These are phyloP conservation scores for Cecidostiba fungosa DNA, from an alignment of 2,888 invertebrate species.

Conservation along the genomic window DNA sequence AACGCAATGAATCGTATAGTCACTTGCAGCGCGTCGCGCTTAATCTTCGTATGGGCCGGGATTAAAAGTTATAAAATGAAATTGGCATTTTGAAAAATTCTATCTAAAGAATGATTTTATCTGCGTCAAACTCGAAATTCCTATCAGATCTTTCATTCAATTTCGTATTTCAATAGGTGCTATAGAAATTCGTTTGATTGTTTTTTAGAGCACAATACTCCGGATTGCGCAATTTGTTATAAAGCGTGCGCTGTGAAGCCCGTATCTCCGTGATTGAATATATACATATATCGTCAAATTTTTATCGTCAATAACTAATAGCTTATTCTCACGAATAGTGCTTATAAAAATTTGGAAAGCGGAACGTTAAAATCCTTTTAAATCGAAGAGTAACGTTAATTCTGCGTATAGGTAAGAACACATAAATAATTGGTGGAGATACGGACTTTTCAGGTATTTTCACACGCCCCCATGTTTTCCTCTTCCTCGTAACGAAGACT, in stretches of 20 bases:
- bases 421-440: neutral
- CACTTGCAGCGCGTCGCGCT: slow-evolving; percentile 3
- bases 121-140: neutral
- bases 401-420: neutral
- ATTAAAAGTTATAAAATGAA: slow-evolving; percentile 44
- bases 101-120: neutral
- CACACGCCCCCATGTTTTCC: neutral
- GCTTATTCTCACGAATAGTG: neutral
- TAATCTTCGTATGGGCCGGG: slow-evolving; percentile 3
- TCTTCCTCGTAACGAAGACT: neutral
- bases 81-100: slow-evolving; percentile 15
- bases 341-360: neutral
- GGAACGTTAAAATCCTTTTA: neutral
- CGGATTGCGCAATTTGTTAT: no score
- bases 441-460: neutral
- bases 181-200: neutral
- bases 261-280: neutral
- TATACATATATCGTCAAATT: neutral
- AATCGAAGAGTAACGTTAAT: neutral
- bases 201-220: neutral
- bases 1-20: slow-evolving; percentile 35
- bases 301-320: neutral
- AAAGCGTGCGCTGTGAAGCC: no score
- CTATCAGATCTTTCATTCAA: neutral
- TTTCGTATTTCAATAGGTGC: neutral